phyloP scores from a whole-genome alignment of 2,113 vertebrate species.

The Oncorhynchus tshawytscha region DNA sequence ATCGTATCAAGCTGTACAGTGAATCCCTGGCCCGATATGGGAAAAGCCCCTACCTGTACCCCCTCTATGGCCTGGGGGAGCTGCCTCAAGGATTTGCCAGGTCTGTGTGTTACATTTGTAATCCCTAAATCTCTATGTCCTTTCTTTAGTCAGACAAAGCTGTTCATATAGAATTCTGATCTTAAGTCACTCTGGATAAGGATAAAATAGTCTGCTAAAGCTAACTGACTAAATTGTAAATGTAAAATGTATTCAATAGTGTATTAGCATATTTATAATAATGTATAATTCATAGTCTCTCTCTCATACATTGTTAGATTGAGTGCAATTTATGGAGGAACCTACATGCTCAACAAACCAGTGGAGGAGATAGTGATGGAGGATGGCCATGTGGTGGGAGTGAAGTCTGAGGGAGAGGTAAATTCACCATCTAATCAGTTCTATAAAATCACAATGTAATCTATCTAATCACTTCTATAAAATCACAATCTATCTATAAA shows the following conservation, averaged over 20 bases:
- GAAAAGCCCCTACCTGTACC: constrained; percentile 91
- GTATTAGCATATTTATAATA: background rate
- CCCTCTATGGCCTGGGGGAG: constrained; percentile 87
- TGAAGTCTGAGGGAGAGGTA: constrained; percentile 91
- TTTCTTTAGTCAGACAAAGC: background rate
- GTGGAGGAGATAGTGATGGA: constrained; percentile 91
- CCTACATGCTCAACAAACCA: constrained; percentile 91
- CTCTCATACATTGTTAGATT: constrained; percentile 62
- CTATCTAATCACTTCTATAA: no score
- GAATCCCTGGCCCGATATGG: constrained; percentile 92
- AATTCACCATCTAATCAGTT: constrained; percentile 2
- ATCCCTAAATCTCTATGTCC: no score
- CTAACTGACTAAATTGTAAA: no score
- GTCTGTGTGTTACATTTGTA: constrained; percentile 52
- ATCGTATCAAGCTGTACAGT: constrained; percentile 90
- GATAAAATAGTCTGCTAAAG: no score
- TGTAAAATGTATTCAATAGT: background rate
- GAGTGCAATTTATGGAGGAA: constrained; percentile 91
- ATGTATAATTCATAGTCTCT: background rate
- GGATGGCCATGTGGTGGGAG: constrained; percentile 82
- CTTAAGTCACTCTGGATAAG: no score
- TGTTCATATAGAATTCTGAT: background rate
- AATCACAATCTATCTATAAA: no score
- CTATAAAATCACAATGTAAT: no score
- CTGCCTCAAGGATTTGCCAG: constrained; percentile 91